A percentile compares a stretch with the other conserved stretches of the same genome.
Evolutionary conservation across 2,113 vertebrate genomes (phyloP).

Genomic region (Macroglossus sobrinus): DNA sequence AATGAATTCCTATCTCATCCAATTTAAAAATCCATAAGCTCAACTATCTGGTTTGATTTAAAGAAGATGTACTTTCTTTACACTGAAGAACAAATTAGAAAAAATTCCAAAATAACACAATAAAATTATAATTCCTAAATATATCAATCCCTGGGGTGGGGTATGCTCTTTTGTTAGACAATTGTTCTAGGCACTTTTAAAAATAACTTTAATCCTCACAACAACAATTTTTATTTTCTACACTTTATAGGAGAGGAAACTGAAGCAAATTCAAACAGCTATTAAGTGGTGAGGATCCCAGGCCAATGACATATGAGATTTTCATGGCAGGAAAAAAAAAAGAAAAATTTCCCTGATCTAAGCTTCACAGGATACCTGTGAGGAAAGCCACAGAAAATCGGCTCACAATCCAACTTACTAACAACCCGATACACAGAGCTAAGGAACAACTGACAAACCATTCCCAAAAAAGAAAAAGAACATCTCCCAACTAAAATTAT

Average conservation of each 20-base stretch:
- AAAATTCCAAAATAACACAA: constrained; percentile 7
- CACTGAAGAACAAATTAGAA: neutral
- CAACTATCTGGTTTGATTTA: neutral
- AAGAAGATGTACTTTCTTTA: neutral
- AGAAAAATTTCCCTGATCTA: neutral
- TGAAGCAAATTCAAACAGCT: neutral
- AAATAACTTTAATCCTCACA: neutral
- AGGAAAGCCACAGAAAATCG: neutral
- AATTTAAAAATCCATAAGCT: neutral
- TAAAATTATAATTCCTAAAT: constrained; percentile 2
- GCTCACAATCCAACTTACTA: neutral
- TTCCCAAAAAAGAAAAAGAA: neutral
- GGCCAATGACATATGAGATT: neutral
- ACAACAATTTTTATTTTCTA: neutral
- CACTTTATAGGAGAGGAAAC: neutral
- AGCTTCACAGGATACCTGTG: neutral
- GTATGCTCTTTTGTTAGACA: neutral
- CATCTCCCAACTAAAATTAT: neutral
- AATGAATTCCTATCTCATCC: neutral
- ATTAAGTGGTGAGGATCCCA: neutral
- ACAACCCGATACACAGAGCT: neutral
- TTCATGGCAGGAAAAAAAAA: neutral
- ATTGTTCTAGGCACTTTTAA: neutral
- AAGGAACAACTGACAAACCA: neutral
- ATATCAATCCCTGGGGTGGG: neutral